A percentile compares a stretch with the other conserved stretches of the same genome.
Evolutionary conservation across 2,888 invertebrate genomes (phyloP).

Genomic region (Phania funesta): DNA sequence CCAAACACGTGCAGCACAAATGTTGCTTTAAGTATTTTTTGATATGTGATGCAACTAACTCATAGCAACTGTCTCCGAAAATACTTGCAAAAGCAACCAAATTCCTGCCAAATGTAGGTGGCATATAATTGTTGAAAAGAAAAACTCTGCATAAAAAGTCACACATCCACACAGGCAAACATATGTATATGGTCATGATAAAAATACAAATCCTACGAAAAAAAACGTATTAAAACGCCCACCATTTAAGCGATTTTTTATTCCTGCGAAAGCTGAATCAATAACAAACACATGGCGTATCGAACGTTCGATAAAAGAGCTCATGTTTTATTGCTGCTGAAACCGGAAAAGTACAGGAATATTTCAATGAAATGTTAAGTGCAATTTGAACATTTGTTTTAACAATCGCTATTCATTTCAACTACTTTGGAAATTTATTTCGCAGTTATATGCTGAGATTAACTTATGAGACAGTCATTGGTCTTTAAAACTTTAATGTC

Average conservation of each 20-base stretch:
- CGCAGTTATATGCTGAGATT: no score
- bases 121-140: slow-evolving; percentile 19
- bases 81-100: neutral
- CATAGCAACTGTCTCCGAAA: neutral
- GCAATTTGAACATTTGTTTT: no score
- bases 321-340: neutral
- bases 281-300: slow-evolving; percentile 35
- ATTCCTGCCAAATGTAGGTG: slow-evolving; percentile 45
- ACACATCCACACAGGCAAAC: neutral
- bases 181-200: slow-evolving; percentile 33
- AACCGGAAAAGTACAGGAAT: neutral
- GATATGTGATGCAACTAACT: slow-evolving; percentile 49
- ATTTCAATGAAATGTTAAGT: neutral
- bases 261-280: slow-evolving; percentile 11
- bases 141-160: neutral
- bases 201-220: slow-evolving; percentile 2
- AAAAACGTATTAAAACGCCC: slow-evolving; percentile 53
- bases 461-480: no score
- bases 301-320: neutral
- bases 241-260: slow-evolving; percentile 24
- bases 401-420: no score
- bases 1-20: slow-evolving; percentile 65
- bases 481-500: no score
- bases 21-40: slow-evolving; percentile 60
- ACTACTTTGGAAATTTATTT: no score